Evolutionary conservation across 92 coral and sea anemone genomes (phyloP), one percentile per base, ranked within the genome.

Genomic region (Zoanthus gigantus): DNA sequence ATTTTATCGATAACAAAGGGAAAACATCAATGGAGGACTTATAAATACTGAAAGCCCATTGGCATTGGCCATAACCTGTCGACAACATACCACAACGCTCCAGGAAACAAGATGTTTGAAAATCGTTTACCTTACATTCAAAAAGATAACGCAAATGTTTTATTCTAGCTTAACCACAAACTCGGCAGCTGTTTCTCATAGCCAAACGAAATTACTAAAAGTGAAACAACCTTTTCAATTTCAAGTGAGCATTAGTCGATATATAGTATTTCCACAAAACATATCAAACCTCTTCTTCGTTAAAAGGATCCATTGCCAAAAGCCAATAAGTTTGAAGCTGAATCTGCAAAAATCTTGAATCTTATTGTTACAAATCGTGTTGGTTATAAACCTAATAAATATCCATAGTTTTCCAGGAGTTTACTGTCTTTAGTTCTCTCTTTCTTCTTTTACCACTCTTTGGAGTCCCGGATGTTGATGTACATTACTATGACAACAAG

Each of bases 401-500:
- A 79, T 32, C 83, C 72, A 37, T 60, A 16, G 17, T 9, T 37
- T 74, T 34, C 30, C 72, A 23, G 23, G 30, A 63, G 16, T 61
- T 12, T 52, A 60, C 44, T 16, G 5, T 58, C 42, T 79, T 54
- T 6, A 28, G 14, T 37, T 53, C 30, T 53, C 30, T 34, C 30
- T 69, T 34, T 30, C 83, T 57, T 79, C 23, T 17, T 12, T 17
- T 13, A 23, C 50, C n/a, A 60, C 28, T 76, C 52, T 54, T 9
- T 30, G 14, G 72, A 60, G 50, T 32, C 83, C 83, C 83, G 83
- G 83, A 79, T 79, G 83, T 78, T 78, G 83, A 78, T 68, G 63
- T 12, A 14, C 83, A 78, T 78, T 34, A 63, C 83, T 78, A 78
- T 78, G 71, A 68, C 53, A 79, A 79, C 83, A 1, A 45, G 6